Evolutionary conservation across 2,888 invertebrate species (phyloP), one percentile per base, ranked within the genome.

Genomic region (Vanessa cardui): DNA sequence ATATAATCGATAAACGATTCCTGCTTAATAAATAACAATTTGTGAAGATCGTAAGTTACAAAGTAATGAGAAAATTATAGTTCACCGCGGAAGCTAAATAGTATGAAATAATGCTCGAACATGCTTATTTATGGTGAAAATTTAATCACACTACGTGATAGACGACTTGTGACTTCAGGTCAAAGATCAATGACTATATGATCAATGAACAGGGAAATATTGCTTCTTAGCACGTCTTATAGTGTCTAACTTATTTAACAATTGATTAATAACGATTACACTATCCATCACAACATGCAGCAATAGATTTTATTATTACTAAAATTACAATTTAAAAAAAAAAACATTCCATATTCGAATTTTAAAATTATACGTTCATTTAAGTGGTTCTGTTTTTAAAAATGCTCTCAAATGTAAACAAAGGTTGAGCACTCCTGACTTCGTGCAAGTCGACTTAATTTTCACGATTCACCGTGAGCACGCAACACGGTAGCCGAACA

Each of bases 371-470:
- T 5, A 26, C 26, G 26, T 26, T 1, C 26, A 5, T 26, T 1
- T 5, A 26, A 26, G 26, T 26, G 26, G 5, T 26, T 26, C 5
- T 26, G 26, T 5, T 5, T 26, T 5, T 5, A 26, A 26, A 26
- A 26, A 1, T 26, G 26, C 26, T 26, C 26, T 26, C 26, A 26
- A 26, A 26, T 26, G 26, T 26, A 26, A 5, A 26, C 26, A 46
- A 77, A 74, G 71, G 86, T 87, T 84, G 68, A 0, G 0, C 2
- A 65, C 68, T 67, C 73, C 77, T 72, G 77, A 73, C 75, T 80
- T 86, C 82, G 83, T 85, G 83, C 78, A 74, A 79, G 75, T 83
- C 76, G 80, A 86, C 86, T 88, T 86, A 87, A 88, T 88, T 86
- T 86, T 83, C 84, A 73, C 86, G 78, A 75, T 80, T 82, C 83